phyloP scores from a whole-genome alignment of 2,113 vertebrate species.

The Notarius quadriscutis region DNA sequence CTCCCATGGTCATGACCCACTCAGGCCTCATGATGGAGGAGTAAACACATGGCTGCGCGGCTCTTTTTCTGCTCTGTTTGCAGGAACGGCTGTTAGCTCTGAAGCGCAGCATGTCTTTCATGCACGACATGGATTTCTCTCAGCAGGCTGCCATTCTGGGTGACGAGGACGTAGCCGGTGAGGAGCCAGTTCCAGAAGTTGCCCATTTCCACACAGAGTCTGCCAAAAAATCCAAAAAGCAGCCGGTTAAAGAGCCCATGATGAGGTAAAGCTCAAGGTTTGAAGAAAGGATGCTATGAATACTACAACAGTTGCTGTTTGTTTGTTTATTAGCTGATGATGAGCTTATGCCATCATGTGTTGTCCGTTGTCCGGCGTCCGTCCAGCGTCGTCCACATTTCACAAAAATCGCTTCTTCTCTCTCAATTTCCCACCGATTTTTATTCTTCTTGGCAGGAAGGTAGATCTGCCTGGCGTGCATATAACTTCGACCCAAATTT shows the following conservation, averaged over 20 bases:
- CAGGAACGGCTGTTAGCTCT: slow-evolving; percentile 97
- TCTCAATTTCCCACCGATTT: too few relatives aligned
- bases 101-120: slow-evolving; percentile 99
- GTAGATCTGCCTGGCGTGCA: too few relatives aligned
- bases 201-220: slow-evolving; percentile 85
- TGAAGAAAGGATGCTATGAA: background rate
- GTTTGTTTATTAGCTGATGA: background rate
- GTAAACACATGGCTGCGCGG: slow-evolving; percentile 72
- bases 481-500: too few relatives aligned
- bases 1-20: slow-evolving; percentile 64
- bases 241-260: slow-evolving; percentile 82
- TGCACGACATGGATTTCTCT: slow-evolving; percentile 99
- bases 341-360: too few relatives aligned
- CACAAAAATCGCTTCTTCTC: too few relatives aligned
- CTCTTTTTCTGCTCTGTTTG: slow-evolving; percentile 83
- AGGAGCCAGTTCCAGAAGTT: slow-evolving; percentile 85
- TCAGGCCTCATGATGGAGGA: slow-evolving; percentile 61
- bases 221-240: slow-evolving; percentile 92
- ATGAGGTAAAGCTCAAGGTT: slow-evolving; percentile 14
- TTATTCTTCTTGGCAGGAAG: too few relatives aligned
- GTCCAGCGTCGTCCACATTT: too few relatives aligned
- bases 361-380: too few relatives aligned
- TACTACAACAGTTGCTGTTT: background rate
- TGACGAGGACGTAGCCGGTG: slow-evolving; percentile 83
- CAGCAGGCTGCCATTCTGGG: slow-evolving; percentile 98